Evolutionary conservation across 2,797 vertebrate genomes (phyloP).

Genomic region (Sparus aurata): DNA sequence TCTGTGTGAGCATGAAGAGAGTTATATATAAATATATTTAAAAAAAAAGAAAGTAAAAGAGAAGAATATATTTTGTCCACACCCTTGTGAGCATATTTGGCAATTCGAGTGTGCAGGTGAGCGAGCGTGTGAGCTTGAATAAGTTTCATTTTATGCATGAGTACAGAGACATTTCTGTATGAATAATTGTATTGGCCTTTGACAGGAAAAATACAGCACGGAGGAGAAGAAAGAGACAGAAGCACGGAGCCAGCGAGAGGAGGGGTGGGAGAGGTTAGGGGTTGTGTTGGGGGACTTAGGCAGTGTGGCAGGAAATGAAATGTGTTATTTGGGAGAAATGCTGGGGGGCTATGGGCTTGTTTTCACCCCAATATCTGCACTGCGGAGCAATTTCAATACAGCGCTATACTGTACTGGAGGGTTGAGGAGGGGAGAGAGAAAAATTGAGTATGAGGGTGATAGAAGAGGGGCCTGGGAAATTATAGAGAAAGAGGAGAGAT

Average conservation of each 20-base stretch:
- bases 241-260: slow-evolving; percentile 26
- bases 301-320: slow-evolving; percentile 77
- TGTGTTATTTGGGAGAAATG: slow-evolving; percentile 70
- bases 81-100: slow-evolving; percentile 50
- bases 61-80: slow-evolving; percentile 33
- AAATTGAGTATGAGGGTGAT: slow-evolving; percentile 15
- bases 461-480: neutral
- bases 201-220: slow-evolving; percentile 61
- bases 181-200: slow-evolving; percentile 74
- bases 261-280: slow-evolving; percentile 47
- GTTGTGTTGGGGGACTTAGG: slow-evolving; percentile 43
- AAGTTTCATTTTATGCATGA: slow-evolving; percentile 75
- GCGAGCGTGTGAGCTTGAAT: slow-evolving; percentile 62
- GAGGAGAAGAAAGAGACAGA: slow-evolving; percentile 32
- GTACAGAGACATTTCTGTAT: slow-evolving; percentile 71
- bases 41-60: slow-evolving; percentile 1
- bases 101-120: slow-evolving; percentile 55
- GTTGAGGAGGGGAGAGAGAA: slow-evolving; percentile 8
- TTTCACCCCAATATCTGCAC: slow-evolving; percentile 73
- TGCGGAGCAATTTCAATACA: slow-evolving; percentile 74
- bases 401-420: slow-evolving; percentile 40
- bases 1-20: slow-evolving; percentile 12
- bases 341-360: slow-evolving; percentile 55
- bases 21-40: neutral
- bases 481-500: neutral